Conservation (phyloP, 2,113 vertebrate genomes). For the Channa argus region DNA sequence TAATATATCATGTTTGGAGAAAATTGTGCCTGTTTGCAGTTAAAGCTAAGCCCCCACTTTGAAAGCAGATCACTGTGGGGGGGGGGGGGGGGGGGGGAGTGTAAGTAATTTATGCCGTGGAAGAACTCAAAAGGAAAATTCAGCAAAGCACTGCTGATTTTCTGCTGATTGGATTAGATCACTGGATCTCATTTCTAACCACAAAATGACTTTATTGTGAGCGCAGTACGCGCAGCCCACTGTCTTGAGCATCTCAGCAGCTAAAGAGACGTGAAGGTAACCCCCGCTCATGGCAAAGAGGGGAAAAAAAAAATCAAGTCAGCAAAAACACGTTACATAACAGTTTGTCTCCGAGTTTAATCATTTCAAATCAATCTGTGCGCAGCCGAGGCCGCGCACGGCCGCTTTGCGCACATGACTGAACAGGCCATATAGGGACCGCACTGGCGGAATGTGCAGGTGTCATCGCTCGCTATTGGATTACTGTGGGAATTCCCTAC, state of each 20-base stretch:
- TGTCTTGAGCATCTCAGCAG: background rate
- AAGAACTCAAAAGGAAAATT: slow-evolving; percentile 1
- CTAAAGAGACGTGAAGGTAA: slow-evolving; percentile 43
- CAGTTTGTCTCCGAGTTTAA: slow-evolving; percentile 57
- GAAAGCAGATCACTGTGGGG: slow-evolving; percentile 2
- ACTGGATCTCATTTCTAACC: background rate
- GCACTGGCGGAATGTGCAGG: slow-evolving; percentile 66
- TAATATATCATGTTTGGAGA: slow-evolving; percentile 26
- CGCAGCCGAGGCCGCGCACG: slow-evolving; percentile 25
- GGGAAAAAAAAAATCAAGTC: slow-evolving; percentile 37
- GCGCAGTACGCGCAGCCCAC: background rate
- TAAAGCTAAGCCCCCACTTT: slow-evolving; percentile 6
- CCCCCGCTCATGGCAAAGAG: slow-evolving; percentile 23
- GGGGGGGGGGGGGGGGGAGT: background rate
- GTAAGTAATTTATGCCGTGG: slow-evolving; percentile 1
- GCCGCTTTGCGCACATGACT: slow-evolving; percentile 34
- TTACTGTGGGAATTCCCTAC: slow-evolving; percentile 83
- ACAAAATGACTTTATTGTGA: too few species aligned
- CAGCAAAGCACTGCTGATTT: slow-evolving; percentile 10
- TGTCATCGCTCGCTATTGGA: slow-evolving; percentile 69
- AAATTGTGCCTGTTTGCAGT: slow-evolving; percentile 25
- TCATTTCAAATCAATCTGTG: slow-evolving; percentile 27
- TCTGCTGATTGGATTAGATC: background rate
- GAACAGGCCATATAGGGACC: slow-evolving; percentile 43
- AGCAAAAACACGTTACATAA: slow-evolving; percentile 71